Evolutionary conservation across 2,113 vertebrate genomes (phyloP).

Genomic region (Petroica traversi): DNA sequence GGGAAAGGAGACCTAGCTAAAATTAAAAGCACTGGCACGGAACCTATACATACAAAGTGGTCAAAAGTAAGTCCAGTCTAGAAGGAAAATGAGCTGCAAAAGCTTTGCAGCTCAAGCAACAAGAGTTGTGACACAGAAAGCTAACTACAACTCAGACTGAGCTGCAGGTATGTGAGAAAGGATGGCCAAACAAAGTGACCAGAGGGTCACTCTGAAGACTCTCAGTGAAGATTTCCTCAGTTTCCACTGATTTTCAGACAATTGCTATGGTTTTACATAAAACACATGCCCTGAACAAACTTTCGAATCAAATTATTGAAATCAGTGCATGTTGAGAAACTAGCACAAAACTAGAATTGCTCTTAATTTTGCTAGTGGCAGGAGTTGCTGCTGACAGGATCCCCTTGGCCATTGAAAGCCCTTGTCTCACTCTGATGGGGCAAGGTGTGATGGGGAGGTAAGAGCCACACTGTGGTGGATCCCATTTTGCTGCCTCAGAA

Average conservation of each 20-base stretch:
- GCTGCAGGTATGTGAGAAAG: not conserved
- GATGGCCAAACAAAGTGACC: not conserved
- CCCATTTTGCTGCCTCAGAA: not conserved
- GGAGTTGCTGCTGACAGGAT: not conserved
- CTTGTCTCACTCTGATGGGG: fast-evolving
- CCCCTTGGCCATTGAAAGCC: not conserved
- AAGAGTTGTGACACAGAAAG: not conserved
- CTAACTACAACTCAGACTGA: not conserved
- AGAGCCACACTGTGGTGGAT: not conserved
- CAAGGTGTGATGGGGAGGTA: not conserved
- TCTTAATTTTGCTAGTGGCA: not conserved
- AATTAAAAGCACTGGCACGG: not conserved
- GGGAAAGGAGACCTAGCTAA: not conserved
- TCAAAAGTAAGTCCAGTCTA: not conserved
- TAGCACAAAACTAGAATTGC: not conserved
- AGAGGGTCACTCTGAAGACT: not conserved
- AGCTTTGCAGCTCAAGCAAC: not conserved
- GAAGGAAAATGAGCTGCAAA: not conserved
- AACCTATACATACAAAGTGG: not conserved
- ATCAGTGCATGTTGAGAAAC: not conserved
- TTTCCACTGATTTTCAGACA: not conserved
- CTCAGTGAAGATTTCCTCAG: not conserved
- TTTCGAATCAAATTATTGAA: not conserved
- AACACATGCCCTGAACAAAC: not conserved
- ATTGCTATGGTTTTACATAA: not conserved